Base-by-base conservation (phyloP, 2,888 invertebrate species). In the Netelia melanura region DNA sequence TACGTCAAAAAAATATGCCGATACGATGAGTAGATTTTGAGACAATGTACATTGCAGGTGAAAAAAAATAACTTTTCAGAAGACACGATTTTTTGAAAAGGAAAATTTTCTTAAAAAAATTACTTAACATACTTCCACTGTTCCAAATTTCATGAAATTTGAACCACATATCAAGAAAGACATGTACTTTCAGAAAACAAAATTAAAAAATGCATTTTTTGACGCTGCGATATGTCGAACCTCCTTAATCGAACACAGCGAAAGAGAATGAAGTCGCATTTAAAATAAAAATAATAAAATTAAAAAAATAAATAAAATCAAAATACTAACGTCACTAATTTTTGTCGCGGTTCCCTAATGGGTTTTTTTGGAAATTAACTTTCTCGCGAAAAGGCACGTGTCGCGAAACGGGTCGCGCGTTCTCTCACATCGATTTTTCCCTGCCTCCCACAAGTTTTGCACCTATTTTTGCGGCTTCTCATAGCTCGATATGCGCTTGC, bases 401-500 rank as follows among this genome's bases (percentile, higher is more conserved):
- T 74, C 30, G 30, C 30, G 52, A 72, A 79, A 79, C 65, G 56
- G 80, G 82, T 83, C 83, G 84, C 84, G 80, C 74, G 68, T 44
- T 72, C 75, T 86, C 65, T 84, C 75, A 72, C 83, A 89, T 87
- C 80, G 85, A 85, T 86, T 88, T 82, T 86, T 81, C 83, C 84
- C 58, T 67, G 72, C 70, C 83, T 77, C 81, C 74, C 62, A 61
- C 62, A 79, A 56, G 70, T 65, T 79, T 81, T 86, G 79, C 81
- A 85, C 86, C 83, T 80, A 80, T 85, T 86, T 86, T 67, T 52
- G 79, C 82, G 76, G 85, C 86, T 86, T 85, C 79, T 85, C 79
- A 82, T 86, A 65, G 80, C 81, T 85, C 83, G 74, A 85, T 79
- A 83, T 85, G 81, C 86, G 85, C 86, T 85, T 86, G 86, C 85